Conservation (phyloP, 2,888 invertebrate species). For the Parascotia fuliginaria region DNA sequence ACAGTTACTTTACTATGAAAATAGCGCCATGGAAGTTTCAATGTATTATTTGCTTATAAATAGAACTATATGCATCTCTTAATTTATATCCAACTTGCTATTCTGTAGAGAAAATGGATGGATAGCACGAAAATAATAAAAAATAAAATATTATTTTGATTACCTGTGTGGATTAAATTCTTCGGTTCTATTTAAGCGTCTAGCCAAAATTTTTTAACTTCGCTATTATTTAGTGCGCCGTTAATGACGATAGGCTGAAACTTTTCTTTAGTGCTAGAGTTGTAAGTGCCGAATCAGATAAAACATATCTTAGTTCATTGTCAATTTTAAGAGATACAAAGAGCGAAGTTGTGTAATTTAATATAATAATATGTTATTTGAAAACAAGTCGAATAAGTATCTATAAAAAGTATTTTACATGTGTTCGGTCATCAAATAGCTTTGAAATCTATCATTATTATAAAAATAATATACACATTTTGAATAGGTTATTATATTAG, state of each 20-base stretch:
- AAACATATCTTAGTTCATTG: conserved; percentile 16
- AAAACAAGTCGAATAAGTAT: no score
- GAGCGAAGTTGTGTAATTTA: conserved; percentile 3
- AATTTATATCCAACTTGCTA: neutral
- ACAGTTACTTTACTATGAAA: no score
- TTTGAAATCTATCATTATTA: no score
- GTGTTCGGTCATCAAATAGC: no score
- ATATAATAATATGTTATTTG: no score
- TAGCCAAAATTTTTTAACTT: conserved; percentile 21
- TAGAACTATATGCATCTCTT: no score
- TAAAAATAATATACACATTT: no score
- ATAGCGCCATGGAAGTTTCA: no score
- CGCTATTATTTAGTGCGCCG: conserved; percentile 17
- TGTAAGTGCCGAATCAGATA: conserved; percentile 18
- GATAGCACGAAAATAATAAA: neutral
- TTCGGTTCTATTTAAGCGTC: neutral
- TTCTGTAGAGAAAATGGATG: neutral
- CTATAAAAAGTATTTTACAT: no score
- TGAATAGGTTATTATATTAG: no score
- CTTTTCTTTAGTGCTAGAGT: conserved; percentile 29
- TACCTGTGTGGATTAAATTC: neutral
- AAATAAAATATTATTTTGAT: neutral
- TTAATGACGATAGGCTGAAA: conserved; percentile 21
- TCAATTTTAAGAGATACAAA: conserved; percentile 2
- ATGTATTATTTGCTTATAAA: no score